Evolutionary conservation across 2,888 invertebrate genomes (phyloP), one percentile per base, ranked within the genome.

Genomic region (Cancer borealis): DNA sequence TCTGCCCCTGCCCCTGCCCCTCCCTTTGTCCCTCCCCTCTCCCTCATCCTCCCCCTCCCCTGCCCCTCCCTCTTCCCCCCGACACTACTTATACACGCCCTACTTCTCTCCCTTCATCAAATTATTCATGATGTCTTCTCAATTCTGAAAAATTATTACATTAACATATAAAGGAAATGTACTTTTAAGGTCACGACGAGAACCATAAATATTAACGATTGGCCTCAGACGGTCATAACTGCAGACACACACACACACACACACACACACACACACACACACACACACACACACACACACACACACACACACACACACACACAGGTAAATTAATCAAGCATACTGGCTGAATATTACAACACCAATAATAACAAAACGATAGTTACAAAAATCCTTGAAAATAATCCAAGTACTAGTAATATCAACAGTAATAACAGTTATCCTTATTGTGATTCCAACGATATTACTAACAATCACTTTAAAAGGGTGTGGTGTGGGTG

Each of bases 231-330:
- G 39, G 2, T 39, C 39, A 39, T 39, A 39, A 39, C 2, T 39
- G 39, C 39, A 3, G 4, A 66, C 17, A 12, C 66, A 1, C 66
- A 5, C 66, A 0, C 1, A 8, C 66, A 0, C 66, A 8, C 66
- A 66, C 66, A 66, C 66, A 66, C 66, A 8, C 66, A 66, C 66
- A n/a, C 66, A 66, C 66, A 66, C 66, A 66, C 66, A 66, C 66
- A 66, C 66, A 66, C 66, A 66, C 54, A 66, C 66, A 66, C 66
- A 66, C 66, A 66, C 66, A 54, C 54, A 54, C 54, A 54, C 54
- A 10, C 54, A 4, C 0, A 0, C 54, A 54, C 54, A 54, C 54
- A 10, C 12, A 12, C 12, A 54, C 54, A 54, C n/a, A n/a, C n/a
- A n/a, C n/a, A n/a, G n/a, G n/a, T n/a, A n/a, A n/a, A n/a, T n/a